Evolutionary conservation across 1,140 invertebrate genomes (phyloP), one percentile per base, ranked within the genome.

Genomic region (Centruroides sculpturatus): DNA sequence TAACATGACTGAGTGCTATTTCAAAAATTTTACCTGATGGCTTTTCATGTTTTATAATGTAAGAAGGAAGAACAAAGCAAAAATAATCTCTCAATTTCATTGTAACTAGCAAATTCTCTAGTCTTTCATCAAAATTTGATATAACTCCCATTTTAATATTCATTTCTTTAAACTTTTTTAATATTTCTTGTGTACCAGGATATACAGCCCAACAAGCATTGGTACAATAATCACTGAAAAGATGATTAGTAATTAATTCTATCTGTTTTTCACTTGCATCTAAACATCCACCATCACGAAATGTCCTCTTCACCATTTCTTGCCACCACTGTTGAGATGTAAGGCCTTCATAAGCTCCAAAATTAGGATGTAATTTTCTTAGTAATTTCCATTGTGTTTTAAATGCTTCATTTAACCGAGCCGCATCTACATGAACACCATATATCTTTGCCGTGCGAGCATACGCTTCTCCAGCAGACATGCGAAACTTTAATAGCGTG

Each of bases 81-180:
- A 93, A 90, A 69, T 83, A 84, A 36, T 81, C 71, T 52, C 75
- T 69, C 5, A 93, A 71, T 35, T 79, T 79, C 10, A 83, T 75
- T 63, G 81, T 81, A 4, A 70, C 58, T 35, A 94, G 74, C 59
- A 92, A 80, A 4, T 75, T 73, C 56, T 82, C 75, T 1, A 94
- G 73, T 58, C 89, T 78, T 54, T 86, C 82, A 75, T 94, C 90
- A 76, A 86, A 91, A 75, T 95, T 95, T 11, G 89, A 90, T 65
- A 94, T 83, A 0, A 91, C 80, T 13, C 89, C 90, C 5, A 77
- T 10, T 55, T 68, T 69, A 3, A 77, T 41, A 7, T 59, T 10
- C 6, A 51, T 50, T 56, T 62, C 50, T 50, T 67, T 69, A 35
- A 93, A 63, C 5, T 74, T 67, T 46, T 80, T 71, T 1, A 93